These are phyloP conservation scores for Myotis vivesi DNA, from an alignment of 2,797 vertebrate genomes.

Conservation along the genomic window DNA sequence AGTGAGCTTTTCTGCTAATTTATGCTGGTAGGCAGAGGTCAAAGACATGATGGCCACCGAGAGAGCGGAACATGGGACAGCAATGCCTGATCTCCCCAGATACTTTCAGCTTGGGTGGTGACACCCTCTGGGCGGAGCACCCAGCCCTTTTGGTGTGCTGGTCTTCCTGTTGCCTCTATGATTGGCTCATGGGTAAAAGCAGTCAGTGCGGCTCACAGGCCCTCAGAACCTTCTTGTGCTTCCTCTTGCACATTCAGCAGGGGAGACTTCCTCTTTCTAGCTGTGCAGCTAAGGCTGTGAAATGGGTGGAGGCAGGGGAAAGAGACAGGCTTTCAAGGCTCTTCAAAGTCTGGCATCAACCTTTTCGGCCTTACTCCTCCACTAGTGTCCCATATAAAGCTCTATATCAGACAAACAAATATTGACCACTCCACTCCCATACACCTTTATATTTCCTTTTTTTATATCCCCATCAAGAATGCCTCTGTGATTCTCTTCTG, in stretches of 20 bases:
- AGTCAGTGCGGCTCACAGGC: slow-evolving; percentile 38
- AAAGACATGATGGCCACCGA: slow-evolving; percentile 80
- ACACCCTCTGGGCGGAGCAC: slow-evolving; percentile 39
- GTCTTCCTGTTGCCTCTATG: slow-evolving; percentile 66
- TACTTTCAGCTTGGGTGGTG: slow-evolving; percentile 46
- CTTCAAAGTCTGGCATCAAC: not conserved
- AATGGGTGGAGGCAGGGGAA: not conserved
- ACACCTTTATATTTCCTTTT: not conserved
- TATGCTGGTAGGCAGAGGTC: slow-evolving; percentile 91
- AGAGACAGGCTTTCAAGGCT: not conserved
- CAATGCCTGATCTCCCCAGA: slow-evolving; percentile 46
- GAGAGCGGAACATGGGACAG: not conserved
- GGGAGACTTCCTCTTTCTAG: slow-evolving; percentile 63
- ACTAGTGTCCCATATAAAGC: not conserved
- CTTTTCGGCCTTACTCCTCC: not conserved
- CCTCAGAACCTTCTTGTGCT: slow-evolving; percentile 44
- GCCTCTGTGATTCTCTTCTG: not conserved
- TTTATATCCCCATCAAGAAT: slow-evolving; percentile 14
- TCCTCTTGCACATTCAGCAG: slow-evolving; percentile 69
- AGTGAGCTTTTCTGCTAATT: slow-evolving; percentile 93
- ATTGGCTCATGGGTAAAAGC: slow-evolving; percentile 68
- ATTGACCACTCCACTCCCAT: not conserved
- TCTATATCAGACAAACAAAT: not conserved
- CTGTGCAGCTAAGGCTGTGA: not conserved
- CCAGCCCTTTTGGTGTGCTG: slow-evolving; percentile 54